A percentile compares a stretch with the other conserved stretches of the same genome.
These are phyloP conservation scores for Heliopora coerulea DNA, from an alignment of 92 coral and sea anemone species.

Conservation along the genomic window DNA sequence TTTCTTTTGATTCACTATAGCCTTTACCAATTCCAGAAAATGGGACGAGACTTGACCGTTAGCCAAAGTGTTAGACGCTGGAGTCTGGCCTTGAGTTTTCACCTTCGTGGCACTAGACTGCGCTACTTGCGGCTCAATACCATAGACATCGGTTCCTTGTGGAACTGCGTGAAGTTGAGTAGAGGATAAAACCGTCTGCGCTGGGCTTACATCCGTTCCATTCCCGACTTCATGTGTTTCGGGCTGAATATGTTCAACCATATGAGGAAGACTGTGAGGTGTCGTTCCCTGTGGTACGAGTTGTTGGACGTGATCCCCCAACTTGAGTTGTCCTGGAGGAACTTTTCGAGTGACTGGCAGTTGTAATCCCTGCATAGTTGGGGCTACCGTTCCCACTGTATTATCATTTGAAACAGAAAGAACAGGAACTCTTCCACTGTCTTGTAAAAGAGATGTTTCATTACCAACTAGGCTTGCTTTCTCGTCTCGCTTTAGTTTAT, in stretches of 20 bases:
- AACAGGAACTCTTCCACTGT: not conserved
- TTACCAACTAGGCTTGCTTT: not conserved
- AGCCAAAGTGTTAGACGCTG: not conserved
- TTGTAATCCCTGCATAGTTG: not conserved
- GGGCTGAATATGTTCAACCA: too few relatives aligned
- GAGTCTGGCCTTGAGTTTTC: not conserved
- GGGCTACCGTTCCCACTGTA: conserved; percentile 1
- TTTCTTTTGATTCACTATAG: not conserved
- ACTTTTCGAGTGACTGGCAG: not conserved
- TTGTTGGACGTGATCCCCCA: conserved; percentile 1
- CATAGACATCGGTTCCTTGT: not conserved
- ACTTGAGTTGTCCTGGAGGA: not conserved
- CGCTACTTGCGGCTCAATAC: not conserved
- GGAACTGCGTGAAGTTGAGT: not conserved
- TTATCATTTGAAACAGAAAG: not conserved
- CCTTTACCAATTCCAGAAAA: not conserved
- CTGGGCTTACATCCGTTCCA: too few relatives aligned
- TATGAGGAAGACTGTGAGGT: not conserved
- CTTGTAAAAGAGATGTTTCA: not conserved
- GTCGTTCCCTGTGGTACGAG: not conserved
- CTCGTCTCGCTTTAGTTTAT: conserved; percentile 19
- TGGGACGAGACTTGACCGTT: not conserved
- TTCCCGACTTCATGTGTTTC: too few relatives aligned
- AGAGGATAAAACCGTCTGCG: not conserved
- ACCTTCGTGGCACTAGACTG: not conserved